Evolutionary conservation across 1,140 invertebrate species (phyloP), one percentile per base, ranked within the genome.

Genomic region (Sarcophaga peregrina): DNA sequence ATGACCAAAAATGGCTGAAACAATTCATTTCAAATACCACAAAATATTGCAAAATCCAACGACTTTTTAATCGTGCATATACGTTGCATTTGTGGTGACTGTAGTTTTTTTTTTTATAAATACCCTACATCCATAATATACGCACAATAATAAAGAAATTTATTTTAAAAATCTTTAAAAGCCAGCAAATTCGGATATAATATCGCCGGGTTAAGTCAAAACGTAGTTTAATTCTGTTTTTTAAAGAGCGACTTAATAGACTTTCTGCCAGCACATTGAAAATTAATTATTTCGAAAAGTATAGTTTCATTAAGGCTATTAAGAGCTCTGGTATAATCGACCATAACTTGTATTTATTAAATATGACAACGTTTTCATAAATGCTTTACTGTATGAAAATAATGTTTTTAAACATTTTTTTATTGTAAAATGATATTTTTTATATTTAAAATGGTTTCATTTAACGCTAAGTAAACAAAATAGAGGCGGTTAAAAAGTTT

Each of bases 1-100:
- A 15, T 76, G 15, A 47, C 74, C 74, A 76, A 76, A 76, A 48
- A 76, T 76, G 74, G 45, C 74, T 25, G 11, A 9, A 47, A 76
- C 37, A 47, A 76, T n/a, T 76, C 13, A 58, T 58, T 58, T 58
- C 54, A 58, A 58, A 58, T 58, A 58, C 54, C 54, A 58, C 54
- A 58, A 58, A 58, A 58, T 58, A 13, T 58, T 58, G 54, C 54
- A 58, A 37, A 37, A 37, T 37, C 25, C 25, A 37, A 37, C 25
- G 4, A 37, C 25, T 37, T 37, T 72, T 25, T 25, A 72, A 25
- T 9, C 62, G 10, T 72, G 17, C 17, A 20, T 9, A 25, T 25
- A 20, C 37, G 17, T 62, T 8, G 13, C 7, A 62, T 15, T 62
- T 62, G 62, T 72, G 8, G 62, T 72, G 25, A 37, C 25, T 72